Evolutionary conservation across 2,113 vertebrate genomes (phyloP), one percentile per base, ranked within the genome.

Genomic region (Sprattus sprattus): DNA sequence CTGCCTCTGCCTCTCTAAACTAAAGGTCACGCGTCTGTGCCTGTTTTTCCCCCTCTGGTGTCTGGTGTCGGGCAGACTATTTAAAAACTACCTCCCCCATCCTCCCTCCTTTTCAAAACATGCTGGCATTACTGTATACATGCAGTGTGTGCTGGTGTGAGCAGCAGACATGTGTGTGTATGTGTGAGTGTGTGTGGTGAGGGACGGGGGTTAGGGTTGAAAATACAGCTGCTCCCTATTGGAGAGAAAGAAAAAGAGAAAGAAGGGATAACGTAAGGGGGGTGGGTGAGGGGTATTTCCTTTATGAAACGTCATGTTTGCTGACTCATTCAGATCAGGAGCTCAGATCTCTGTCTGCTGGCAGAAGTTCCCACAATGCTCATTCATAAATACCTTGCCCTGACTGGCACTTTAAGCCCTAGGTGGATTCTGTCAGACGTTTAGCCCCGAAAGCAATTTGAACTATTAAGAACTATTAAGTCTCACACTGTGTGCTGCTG

Each of bases 61-160:
- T 90, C 85, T 82, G 39, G 82, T 89, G 84, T 88, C 89, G 84
- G 85, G 81, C 78, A 80, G 82, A 39, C 90, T 89, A 89, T 89
- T 86, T 89, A 87, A 86, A 87, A 67, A 67, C 1, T 7, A 11
- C 25, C 81, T 82, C 81, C 10, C 60, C 49, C 46, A 15, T 1
- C 28, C 45, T 28, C 46, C 13, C 25, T n/a, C 81, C 46, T 32
- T 81, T 67, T 28, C 7, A 67, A 15, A 39, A 45, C 46, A 64
- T n/a, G 25, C n/a, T 84, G 46, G 10, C 25, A 45, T 32, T 39
- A 28, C 25, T 67, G 25, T 67, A 11, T 67, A 25, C 64, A 67
- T 67, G 6, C 64, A 67, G 64, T 7, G 11, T 67, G 64, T 67
- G 64, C 9, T 67, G 64, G 6, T 67, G 25, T 67, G 64, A 25